A percentile compares a stretch with the other conserved stretches of the same genome.
Conservation (phyloP, 2,888 invertebrate species). For the Hecatera dysodea region DNA sequence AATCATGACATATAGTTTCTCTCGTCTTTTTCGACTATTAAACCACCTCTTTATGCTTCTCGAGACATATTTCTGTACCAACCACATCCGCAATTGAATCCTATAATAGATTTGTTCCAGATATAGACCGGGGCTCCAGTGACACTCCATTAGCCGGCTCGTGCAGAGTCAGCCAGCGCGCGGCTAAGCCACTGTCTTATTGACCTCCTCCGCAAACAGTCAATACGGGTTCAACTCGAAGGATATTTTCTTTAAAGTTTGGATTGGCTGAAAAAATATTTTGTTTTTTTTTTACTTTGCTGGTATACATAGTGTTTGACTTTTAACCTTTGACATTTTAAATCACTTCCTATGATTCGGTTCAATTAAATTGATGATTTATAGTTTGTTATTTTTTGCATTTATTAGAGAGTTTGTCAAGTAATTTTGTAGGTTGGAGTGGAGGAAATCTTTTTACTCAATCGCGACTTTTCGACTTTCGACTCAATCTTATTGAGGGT, state of each 20-base stretch:
- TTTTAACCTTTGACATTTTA: neutral
- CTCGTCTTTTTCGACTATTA: too few species aligned
- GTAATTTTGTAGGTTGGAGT: neutral
- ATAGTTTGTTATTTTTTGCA: too few species aligned
- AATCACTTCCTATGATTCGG: too few species aligned
- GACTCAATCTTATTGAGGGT: neutral
- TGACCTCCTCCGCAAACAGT: constrained; percentile 58
- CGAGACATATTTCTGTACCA: constrained; percentile 12
- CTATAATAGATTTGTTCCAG: constrained; percentile 49
- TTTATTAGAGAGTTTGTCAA: neutral
- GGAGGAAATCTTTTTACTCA: too few species aligned
- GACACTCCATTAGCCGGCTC: constrained; percentile 57
- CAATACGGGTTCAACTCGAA: constrained; percentile 21
- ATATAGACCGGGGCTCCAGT: constrained; percentile 31
- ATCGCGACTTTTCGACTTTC: too few species aligned
- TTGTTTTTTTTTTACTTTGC: neutral
- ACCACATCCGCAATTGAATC: constrained; percentile 32
- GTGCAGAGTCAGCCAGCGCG: constrained; percentile 55
- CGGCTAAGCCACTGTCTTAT: constrained; percentile 56
- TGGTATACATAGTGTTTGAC: neutral
- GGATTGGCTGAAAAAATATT: constrained; percentile 11
- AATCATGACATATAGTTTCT: too few species aligned
- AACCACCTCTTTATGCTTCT: neutral
- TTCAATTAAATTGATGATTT: too few species aligned
- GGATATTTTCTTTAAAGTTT: constrained; percentile 49